A percentile compares a stretch with the other conserved stretches of the same genome.
phyloP scores from a whole-genome alignment of 2,113 vertebrate species.

The Pongo pygmaeus region DNA sequence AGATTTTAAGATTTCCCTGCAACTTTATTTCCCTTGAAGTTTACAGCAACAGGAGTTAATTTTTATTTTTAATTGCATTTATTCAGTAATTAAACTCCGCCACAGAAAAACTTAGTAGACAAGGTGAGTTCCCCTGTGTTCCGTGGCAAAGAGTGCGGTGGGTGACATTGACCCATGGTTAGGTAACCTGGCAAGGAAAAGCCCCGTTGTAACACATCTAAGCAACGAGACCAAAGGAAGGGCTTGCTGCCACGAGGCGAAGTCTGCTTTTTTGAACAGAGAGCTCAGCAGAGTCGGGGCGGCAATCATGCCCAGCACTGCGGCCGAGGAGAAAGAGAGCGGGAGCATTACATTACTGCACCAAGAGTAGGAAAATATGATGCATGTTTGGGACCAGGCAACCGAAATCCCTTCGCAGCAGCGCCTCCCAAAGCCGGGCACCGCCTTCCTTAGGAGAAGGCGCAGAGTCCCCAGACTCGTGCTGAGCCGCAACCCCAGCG shows the following conservation, averaged over 20 bases:
- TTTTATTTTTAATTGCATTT: not conserved
- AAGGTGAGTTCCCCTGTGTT: not conserved
- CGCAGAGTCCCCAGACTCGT: not conserved
- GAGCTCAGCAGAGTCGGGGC: not conserved
- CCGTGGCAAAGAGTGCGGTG: not conserved
- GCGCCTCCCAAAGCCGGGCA: conserved; percentile 63
- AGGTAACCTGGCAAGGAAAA: not conserved
- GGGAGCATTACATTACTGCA: not conserved
- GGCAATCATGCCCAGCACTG: not conserved
- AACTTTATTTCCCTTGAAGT: not conserved
- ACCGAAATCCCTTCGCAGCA: conserved; percentile 40
- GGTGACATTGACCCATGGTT: not conserved
- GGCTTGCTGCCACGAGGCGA: not conserved
- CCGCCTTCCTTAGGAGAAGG: not conserved
- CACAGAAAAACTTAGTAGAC: not conserved
- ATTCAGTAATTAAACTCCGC: not conserved
- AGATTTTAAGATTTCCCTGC: not conserved
- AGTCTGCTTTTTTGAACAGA: conserved; percentile 3
- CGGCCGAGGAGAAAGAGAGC: not conserved
- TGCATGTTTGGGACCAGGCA: not conserved
- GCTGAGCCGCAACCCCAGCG: not conserved
- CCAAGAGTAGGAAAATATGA: conserved; percentile 5
- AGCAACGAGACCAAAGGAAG: not conserved
- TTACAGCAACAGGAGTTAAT: not conserved
- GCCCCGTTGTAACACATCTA: not conserved